These are phyloP conservation scores for Herminia tarsipennalis DNA, from an alignment of 2,888 invertebrate genomes.

Conservation along the genomic window DNA sequence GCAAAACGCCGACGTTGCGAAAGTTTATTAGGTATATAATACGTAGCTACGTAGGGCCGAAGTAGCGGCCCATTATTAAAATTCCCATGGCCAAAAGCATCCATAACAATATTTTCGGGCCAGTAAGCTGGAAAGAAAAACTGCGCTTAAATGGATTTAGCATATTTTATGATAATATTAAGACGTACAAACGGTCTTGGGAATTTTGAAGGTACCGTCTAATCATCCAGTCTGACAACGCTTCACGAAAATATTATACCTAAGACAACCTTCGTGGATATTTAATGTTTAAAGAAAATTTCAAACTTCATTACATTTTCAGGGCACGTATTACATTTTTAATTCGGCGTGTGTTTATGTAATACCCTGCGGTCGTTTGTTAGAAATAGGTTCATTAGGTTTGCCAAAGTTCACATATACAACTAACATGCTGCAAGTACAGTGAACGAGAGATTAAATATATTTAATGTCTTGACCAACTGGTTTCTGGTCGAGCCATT, in stretches of 20 bases:
- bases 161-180: conserved; percentile 71
- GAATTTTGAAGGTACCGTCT: conserved; percentile 43
- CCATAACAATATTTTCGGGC: conserved; percentile 71
- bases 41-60: conserved; percentile 39
- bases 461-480: no score
- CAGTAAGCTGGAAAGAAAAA: conserved; percentile 69
- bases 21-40: conserved; percentile 58
- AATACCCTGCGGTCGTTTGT: no score
- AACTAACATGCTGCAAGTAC: no score
- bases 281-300: conserved; percentile 31
- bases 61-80: conserved; percentile 59
- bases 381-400: no score
- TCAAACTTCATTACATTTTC: not conserved
- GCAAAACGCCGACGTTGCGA: conserved; percentile 27
- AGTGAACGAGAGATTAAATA: no score
- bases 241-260: conserved; percentile 36
- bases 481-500: no score
- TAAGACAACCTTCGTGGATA: conserved; percentile 31
- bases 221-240: conserved; percentile 45
- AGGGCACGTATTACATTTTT: not conserved
- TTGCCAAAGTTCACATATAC: no score
- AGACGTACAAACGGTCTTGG: conserved; percentile 57
- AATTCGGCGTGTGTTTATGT: no score
- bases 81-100: conserved; percentile 59
- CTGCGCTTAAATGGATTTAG: conserved; percentile 71